These are phyloP conservation scores for Trachymyrmex septentrionalis DNA, from an alignment of 1,140 invertebrate genomes.

Conservation along the genomic window DNA sequence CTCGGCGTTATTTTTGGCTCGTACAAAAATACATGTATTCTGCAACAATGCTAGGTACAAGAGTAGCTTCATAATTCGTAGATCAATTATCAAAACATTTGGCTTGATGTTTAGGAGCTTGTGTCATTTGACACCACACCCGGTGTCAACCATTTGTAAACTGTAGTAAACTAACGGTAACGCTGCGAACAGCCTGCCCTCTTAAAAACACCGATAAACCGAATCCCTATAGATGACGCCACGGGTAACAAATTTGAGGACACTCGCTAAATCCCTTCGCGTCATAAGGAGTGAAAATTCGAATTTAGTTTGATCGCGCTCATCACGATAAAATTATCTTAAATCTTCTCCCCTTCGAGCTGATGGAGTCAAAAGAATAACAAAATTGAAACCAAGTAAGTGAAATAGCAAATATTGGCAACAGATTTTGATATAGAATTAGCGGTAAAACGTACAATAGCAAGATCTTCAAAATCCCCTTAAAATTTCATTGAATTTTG, in stretches of 20 bases:
- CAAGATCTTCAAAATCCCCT: neutral
- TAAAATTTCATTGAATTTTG: neutral
- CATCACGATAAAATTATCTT: neutral
- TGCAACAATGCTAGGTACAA: constrained; percentile 80
- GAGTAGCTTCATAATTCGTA: constrained; percentile 81
- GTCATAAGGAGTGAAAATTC: neutral
- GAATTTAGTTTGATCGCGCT: neutral
- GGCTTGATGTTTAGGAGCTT: constrained; percentile 64
- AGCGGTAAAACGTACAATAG: neutral
- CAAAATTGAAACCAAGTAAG: neutral
- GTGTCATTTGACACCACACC: constrained; percentile 76
- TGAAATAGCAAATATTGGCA: neutral
- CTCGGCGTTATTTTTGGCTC: constrained; percentile 62
- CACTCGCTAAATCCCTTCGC: too few species aligned
- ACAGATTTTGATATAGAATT: neutral
- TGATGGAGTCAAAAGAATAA: neutral
- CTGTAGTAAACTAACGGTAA: neutral
- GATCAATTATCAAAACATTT: constrained; percentile 78
- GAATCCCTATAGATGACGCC: neutral
- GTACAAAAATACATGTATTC: constrained; percentile 79
- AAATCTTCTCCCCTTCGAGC: neutral
- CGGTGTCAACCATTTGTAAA: constrained; percentile 78
- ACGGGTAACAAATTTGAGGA: neutral
- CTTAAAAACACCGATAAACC: neutral
- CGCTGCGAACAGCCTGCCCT: neutral